Evolutionary conservation across 2,888 invertebrate genomes (phyloP), one percentile per base, ranked within the genome.

Genomic region (Entomobrya multifasciata): DNA sequence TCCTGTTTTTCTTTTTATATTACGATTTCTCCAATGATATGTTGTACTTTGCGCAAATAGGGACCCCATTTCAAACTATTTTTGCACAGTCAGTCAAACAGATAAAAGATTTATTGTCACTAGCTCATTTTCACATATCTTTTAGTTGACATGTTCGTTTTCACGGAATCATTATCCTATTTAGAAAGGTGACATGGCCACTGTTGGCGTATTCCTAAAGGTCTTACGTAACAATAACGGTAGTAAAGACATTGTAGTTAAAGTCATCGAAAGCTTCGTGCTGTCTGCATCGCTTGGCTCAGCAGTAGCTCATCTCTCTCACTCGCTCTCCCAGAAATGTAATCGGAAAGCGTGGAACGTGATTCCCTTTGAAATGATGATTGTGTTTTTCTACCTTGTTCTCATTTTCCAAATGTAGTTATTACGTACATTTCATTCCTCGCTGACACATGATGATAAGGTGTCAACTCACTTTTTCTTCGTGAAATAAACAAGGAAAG

Each of bases 81-180:
- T 83, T 83, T 65, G 74, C 83, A 76, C 62, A 83, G 83, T 82
- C 82, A 82, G 82, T 76, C 36, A 76, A 74, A 86, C 76, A 67
- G 86, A 85, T 70, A 70, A 44, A 88, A 88, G 90, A 89, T 90
- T 90, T 90, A 90, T 90, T 86, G 88, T 90, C 89, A 88, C 86
- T 82, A 87, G 86, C 87, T 90, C 88, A 89, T 89, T 88, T 87
- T 78, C 83, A 83, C 83, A 83, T 83, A 76, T 83, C 83, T 76
- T 65, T 52, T 65, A 36, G 60, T 76, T 65, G 83, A 83, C 83
- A 83, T 60, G 44, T 36, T 83, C 82, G 76, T 83, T 83, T 83
- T 83, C 76, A 65, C 65, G 44, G 65, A 83, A 83, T 83, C 83
- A 83, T 83, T 83, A 83, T 83, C 83, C 76, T 80, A 80, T 79